A percentile compares a stretch with the other conserved stretches of the same genome.
These are phyloP conservation scores for Dromococcyx pavoninus DNA, from an alignment of 2,797 vertebrate species.

Conservation along the genomic window DNA sequence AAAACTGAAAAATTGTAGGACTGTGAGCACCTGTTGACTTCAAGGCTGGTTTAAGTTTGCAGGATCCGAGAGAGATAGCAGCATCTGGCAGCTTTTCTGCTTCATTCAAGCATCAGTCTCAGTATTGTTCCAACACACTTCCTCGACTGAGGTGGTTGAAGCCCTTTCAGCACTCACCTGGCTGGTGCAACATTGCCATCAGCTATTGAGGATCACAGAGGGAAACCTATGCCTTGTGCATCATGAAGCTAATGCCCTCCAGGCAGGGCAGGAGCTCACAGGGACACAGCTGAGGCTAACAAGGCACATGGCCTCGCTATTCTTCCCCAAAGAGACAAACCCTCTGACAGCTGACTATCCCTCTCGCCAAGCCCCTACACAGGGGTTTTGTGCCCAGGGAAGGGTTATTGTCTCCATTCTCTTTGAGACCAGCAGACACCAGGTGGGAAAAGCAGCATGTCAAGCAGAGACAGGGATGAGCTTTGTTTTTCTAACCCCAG, in stretches of 20 bases:
- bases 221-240: not conserved
- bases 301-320: not conserved
- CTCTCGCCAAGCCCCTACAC: conserved; percentile 37
- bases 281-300: conserved; percentile 56
- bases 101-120: not conserved
- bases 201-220: not conserved
- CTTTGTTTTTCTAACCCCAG: not conserved
- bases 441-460: not conserved
- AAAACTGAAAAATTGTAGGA: not conserved
- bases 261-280: conserved; percentile 24
- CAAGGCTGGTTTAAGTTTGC: not conserved
- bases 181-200: not conserved
- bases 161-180: not conserved
- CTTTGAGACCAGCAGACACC: not conserved
- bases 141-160: not conserved
- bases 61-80: not conserved
- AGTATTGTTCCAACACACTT: not conserved
- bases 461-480: not conserved
- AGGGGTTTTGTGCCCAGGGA: conserved; percentile 30
- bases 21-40: not conserved
- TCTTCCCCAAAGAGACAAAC: conserved; percentile 61
- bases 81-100: not conserved
- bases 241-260: not conserved
- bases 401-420: not conserved
- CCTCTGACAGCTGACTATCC: conserved; percentile 62